phyloP scores from a whole-genome alignment of 2,113 vertebrate genomes.

The Syrmaticus mikado region DNA sequence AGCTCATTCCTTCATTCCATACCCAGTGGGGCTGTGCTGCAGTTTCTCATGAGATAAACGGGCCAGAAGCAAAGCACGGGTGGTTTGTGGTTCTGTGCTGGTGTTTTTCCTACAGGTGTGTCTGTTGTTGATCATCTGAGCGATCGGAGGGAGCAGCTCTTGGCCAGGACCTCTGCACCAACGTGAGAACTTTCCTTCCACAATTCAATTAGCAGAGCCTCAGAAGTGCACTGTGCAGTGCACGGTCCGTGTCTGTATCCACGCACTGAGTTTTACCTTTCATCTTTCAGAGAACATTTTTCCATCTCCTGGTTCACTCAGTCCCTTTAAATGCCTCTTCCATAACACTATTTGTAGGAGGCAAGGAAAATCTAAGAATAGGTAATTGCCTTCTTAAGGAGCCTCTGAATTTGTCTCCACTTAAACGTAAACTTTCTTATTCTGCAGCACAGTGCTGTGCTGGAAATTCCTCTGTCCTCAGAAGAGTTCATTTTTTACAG shows the following conservation, averaged over 20 bases:
- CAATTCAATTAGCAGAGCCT: not conserved
- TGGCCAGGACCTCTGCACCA: not conserved
- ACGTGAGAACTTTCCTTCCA: not conserved
- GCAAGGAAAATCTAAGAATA: not conserved
- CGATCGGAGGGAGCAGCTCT: not conserved
- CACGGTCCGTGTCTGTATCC: rapidly evolving
- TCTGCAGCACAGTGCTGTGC: not conserved
- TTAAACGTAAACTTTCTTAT: not conserved
- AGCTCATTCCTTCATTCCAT: rapidly evolving
- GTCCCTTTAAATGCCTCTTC: not conserved
- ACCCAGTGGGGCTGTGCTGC: not conserved
- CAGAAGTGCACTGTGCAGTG: not conserved
- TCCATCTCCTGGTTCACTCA: not conserved
- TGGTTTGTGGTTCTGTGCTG: not conserved
- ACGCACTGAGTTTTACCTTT: not conserved
- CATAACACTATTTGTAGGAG: not conserved
- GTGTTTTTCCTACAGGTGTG: not conserved
- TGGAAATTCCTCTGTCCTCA: not conserved
- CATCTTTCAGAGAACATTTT: rapidly evolving
- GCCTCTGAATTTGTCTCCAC: not conserved
- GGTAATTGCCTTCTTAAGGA: not conserved
- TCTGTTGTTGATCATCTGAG: not conserved
- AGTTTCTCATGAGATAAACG: not conserved
- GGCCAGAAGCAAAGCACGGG: not conserved
- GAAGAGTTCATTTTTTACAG: not conserved